A percentile compares a stretch with the other conserved stretches of the same genome.
Evolutionary conservation across 2,888 invertebrate genomes (phyloP).

Genomic region (Metalampra italica): DNA sequence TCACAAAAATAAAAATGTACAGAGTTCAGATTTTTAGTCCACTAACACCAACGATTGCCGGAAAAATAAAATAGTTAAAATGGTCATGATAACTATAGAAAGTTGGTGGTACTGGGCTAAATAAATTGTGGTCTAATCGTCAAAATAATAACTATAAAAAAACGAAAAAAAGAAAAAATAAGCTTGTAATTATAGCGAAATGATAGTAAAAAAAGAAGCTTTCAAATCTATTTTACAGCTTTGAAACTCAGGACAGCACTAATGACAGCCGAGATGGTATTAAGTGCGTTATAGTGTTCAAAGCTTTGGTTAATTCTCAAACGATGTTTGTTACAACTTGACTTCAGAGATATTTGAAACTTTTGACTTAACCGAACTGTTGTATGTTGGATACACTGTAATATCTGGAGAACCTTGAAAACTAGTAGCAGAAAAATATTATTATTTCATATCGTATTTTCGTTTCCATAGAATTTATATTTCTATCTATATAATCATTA

Average conservation of each 20-base stretch:
- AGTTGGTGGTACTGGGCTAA: background rate
- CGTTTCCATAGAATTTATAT: background rate
- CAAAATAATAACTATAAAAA: constrained; percentile 31
- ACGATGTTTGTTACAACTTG: constrained; percentile 65
- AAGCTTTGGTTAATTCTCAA: constrained; percentile 69
- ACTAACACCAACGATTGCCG: background rate
- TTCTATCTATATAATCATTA: background rate
- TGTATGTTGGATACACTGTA: constrained; percentile 54
- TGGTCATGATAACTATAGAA: background rate
- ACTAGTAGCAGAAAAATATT: constrained; percentile 43
- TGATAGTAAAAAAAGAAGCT: constrained; percentile 62
- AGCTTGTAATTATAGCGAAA: constrained; percentile 64
- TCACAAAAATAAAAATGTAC: constrained; percentile 40
- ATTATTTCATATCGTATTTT: constrained; percentile 9
- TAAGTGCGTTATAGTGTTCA: constrained; percentile 48
- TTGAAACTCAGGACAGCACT: constrained; percentile 59
- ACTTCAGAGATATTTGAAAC: constrained; percentile 62
- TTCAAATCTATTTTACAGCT: constrained; percentile 70
- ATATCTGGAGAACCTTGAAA: constrained; percentile 66
- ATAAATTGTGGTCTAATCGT: background rate
- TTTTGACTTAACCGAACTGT: constrained; percentile 62
- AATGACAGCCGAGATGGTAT: constrained; percentile 55
- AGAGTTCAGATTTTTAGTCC: constrained; percentile 23
- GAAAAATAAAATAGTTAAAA: background rate
- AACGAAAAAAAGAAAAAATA: constrained; percentile 61